Percentiles rank a stretch among this genome's conserved stretches.
Conservation (phyloP, 1,140 invertebrate genomes). For the Bombus cullumanus region DNA sequence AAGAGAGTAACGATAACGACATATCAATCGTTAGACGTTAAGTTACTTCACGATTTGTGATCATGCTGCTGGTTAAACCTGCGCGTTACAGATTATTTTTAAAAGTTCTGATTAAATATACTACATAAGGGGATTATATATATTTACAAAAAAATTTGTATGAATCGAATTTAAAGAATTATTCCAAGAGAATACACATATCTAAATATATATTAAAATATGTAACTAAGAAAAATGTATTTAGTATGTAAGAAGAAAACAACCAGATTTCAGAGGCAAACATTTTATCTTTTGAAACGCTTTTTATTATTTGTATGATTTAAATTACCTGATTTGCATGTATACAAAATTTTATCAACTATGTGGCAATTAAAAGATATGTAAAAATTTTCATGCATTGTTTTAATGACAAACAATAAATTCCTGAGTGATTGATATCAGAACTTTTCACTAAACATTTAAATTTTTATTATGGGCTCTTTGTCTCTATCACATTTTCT, state of each 20-base stretch:
- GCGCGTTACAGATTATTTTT: slow-evolving; percentile 17
- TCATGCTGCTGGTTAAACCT: slow-evolving; percentile 23
- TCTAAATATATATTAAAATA: background rate
- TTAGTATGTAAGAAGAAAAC: background rate
- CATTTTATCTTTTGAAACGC: background rate
- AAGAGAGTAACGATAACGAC: slow-evolving; percentile 7
- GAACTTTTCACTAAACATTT: background rate
- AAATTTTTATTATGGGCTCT: background rate
- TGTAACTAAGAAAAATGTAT: background rate
- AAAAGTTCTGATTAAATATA: background rate
- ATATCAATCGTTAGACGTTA: slow-evolving; percentile 6
- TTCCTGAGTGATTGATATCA: background rate
- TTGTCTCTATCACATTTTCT: no score
- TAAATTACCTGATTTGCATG: background rate
- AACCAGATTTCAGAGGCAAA: background rate
- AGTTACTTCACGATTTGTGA: slow-evolving; percentile 8
- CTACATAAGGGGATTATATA: background rate
- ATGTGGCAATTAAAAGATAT: background rate
- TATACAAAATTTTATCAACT: background rate
- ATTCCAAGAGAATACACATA: background rate
- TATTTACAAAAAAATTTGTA: background rate
- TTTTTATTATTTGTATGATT: background rate
- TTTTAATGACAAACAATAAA: background rate
- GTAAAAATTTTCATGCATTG: background rate
- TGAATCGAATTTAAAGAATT: background rate